Conservation (phyloP, 2,797 vertebrate genomes). For the Lacerta bilineata region DNA sequence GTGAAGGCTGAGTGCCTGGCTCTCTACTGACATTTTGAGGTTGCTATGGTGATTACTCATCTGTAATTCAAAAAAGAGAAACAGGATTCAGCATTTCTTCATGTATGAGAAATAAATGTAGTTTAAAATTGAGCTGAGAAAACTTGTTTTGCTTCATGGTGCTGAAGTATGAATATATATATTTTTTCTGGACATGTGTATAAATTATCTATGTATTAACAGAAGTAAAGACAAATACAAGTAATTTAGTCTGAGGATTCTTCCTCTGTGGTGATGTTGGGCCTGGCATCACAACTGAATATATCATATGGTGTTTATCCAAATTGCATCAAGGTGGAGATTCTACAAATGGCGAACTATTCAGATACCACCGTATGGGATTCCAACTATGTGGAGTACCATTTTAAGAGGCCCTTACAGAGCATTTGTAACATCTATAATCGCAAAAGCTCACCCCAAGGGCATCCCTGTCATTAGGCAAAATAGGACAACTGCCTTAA, state of each 20-base stretch:
- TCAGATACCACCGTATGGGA: too few species aligned
- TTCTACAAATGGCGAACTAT: background rate
- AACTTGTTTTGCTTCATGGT: slow-evolving; percentile 28
- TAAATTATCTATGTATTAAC: slow-evolving; percentile 9
- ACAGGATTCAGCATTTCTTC: slow-evolving; percentile 31
- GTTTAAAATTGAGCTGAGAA: slow-evolving; percentile 44
- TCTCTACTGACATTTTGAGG: slow-evolving; percentile 56
- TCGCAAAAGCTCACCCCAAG: background rate
- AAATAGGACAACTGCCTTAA: too few species aligned
- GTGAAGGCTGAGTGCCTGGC: slow-evolving; percentile 35
- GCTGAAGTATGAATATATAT: background rate
- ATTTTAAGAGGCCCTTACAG: background rate
- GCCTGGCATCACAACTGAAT: background rate
- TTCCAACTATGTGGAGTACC: background rate
- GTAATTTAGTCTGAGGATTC: background rate
- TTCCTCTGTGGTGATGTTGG: background rate
- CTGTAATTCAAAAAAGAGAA: slow-evolving; percentile 50
- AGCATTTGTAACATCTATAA: background rate
- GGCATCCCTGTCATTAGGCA: too few species aligned
- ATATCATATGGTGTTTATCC: background rate
- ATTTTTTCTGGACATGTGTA: slow-evolving; percentile 14
- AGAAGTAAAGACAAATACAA: background rate
- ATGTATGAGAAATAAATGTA: slow-evolving; percentile 19
- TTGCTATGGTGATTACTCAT: slow-evolving; percentile 57
- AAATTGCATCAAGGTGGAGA: background rate